phyloP scores from a whole-genome alignment of 2,888 invertebrate genomes.

The Pollenia angustigena region DNA sequence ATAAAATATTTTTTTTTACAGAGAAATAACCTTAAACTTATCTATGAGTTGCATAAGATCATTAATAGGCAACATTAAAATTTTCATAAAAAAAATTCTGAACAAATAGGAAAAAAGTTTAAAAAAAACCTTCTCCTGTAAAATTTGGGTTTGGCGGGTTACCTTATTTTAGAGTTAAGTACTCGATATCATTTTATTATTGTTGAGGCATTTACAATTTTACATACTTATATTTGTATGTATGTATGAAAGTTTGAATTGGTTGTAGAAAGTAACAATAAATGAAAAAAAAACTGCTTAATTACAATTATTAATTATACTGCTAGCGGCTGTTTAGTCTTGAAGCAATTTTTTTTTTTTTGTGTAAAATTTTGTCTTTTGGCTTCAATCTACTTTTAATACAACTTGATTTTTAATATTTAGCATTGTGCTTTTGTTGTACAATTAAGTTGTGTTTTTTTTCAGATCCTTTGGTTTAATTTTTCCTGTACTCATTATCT shows the following conservation, averaged over 20 bases:
- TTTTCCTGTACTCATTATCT: constrained; percentile 27
- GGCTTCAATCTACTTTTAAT: constrained; percentile 52
- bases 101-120: too few relatives aligned
- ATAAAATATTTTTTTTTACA: too few relatives aligned
- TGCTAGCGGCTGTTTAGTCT: constrained; percentile 56
- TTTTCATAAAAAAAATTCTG: too few relatives aligned
- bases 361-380: background rate
- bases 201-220: too few relatives aligned
- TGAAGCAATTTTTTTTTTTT: constrained; percentile 17
- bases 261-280: background rate
- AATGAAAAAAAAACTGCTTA: constrained; percentile 62
- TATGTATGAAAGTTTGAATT: background rate
- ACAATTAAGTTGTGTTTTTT: background rate
- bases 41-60: too few relatives aligned
- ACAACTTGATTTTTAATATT: constrained; percentile 67
- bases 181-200: too few relatives aligned
- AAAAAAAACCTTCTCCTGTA: too few relatives aligned
- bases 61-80: too few relatives aligned
- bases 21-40: too few relatives aligned
- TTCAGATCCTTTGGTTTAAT: constrained; percentile 13
- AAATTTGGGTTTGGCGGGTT: too few relatives aligned
- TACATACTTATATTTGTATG: background rate
- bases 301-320: constrained; percentile 74
- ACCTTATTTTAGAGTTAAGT: too few relatives aligned
- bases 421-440: constrained; percentile 35